These are phyloP conservation scores for Panagrolaimus sp. DNA, from an alignment of 1,140 invertebrate genomes.

Conservation along the genomic window DNA sequence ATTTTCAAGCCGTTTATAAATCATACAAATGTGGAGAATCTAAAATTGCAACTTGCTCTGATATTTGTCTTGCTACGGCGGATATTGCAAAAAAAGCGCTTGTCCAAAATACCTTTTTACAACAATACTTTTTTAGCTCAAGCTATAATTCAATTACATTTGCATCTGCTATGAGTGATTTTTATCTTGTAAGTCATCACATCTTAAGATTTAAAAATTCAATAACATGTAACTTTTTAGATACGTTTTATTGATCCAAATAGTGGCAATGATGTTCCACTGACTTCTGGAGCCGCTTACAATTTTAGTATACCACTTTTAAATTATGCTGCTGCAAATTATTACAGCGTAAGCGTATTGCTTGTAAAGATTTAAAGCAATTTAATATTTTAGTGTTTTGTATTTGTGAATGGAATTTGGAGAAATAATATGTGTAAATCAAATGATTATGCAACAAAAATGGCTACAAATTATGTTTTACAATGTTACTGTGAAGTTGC, in stretches of 20 bases:
- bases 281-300: no score
- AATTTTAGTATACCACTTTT: no score
- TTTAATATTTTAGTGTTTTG: neutral
- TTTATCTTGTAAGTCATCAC: neutral
- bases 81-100: neutral
- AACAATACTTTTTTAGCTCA: neutral
- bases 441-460: neutral
- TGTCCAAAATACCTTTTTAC: neutral
- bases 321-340: no score
- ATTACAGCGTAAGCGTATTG: no score
- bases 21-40: neutral
- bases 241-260: no score
- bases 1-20: neutral
- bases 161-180: neutral
- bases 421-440: neutral
- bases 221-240: no score
- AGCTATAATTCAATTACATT: neutral
- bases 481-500: neutral
- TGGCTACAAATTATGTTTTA: neutral
- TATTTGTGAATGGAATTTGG: constrained; percentile 3
- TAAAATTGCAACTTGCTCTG: neutral
- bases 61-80: neutral
- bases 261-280: no score
- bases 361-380: no score
- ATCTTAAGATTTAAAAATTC: no score